Base-by-base conservation (phyloP, 2,888 invertebrate genomes). In the Panopea generosa region DNA sequence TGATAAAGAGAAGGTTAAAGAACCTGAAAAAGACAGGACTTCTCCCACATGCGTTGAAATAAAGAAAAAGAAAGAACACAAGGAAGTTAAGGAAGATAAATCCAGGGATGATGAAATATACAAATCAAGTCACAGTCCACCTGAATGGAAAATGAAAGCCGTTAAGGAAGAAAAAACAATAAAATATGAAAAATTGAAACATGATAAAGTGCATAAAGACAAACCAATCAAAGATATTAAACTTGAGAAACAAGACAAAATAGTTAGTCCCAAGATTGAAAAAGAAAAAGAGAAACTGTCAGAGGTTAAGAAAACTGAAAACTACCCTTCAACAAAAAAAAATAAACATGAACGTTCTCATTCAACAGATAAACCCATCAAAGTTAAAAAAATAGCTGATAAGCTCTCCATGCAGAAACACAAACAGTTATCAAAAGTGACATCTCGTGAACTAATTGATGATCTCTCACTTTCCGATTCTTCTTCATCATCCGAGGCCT, bases 391-490 rank as follows among this genome's bases (percentile, higher is more conserved):
- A 27, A n/a, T 40, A 1, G 27, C 26, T 16, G 27, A 49, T 33
- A 33, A 33, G 11, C 33, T 33, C 33, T 7, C 33, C 4, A 11
- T 33, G 11, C 33, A 33, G 11, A n/a, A 33, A 18, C 47, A 18
- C 50, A 40, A 11, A 26, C n/a, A 59, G 22, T 63, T 75, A 2
- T 68, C 74, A 11, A 75, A 69, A 20, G 57, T 81, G 16, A 69
- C 81, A 22, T 66, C 77, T 22, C 57, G 53, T n/a, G 77, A 81
- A 52, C 33, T 77, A 33, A 71, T 59, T 2, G 68, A 81, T 33
- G 74, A 77, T 74, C 55, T 73, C 33, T 74, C 77, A 1, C 33
- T 75, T 18, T 80, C 80, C 14, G 66, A 66, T 16, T 69, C 69
- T 7, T 70, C 67, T 4, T 70, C 66, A 22, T 67, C 70, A 4